Conservation (phyloP, 2,888 invertebrate species). For the Protonemura montana region DNA sequence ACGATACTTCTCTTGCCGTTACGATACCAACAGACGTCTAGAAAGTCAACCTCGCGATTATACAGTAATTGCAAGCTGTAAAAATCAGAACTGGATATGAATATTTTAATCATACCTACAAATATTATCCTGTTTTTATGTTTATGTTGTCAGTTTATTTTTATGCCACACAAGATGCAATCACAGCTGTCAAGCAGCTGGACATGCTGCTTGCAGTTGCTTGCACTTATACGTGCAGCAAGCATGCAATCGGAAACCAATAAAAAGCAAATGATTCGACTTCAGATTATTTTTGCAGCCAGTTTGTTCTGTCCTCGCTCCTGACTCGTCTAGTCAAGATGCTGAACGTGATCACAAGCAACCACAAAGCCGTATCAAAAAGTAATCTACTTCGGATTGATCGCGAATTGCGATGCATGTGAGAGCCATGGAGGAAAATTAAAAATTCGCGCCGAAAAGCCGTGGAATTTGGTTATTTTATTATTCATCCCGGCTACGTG, state of each 20-base stretch:
- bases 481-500: background rate
- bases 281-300: background rate
- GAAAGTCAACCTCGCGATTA: too few relatives aligned
- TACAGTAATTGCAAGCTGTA: background rate
- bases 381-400: background rate
- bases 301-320: background rate
- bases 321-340: background rate
- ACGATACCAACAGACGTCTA: too few relatives aligned
- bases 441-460: background rate
- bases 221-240: background rate
- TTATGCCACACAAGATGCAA: slow-evolving; percentile 12
- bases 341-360: background rate
- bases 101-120: background rate
- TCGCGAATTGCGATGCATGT: background rate
- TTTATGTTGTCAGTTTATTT: background rate
- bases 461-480: background rate
- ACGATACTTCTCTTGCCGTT: too few relatives aligned
- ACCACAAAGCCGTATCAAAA: background rate
- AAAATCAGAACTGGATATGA: background rate
- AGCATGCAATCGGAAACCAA: background rate
- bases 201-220: background rate
- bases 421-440: background rate
- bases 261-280: background rate
- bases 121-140: background rate
- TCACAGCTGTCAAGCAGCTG: background rate